phyloP scores from a whole-genome alignment of 2,888 invertebrate genomes.

The Trachelus tabidus region DNA sequence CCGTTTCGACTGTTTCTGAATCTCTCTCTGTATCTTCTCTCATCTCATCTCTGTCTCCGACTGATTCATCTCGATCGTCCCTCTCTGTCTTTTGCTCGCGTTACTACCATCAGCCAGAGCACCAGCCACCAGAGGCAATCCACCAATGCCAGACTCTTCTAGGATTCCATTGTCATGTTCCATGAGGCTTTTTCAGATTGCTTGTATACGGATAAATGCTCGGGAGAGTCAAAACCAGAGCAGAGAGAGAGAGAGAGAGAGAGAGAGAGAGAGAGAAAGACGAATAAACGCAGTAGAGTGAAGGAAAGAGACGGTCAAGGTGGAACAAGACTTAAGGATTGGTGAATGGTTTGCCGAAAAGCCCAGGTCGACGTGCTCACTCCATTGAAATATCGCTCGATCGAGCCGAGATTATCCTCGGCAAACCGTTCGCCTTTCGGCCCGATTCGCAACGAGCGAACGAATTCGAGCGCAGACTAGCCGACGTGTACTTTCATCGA shows the following conservation, averaged over 20 bases:
- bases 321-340: conserved; percentile 9
- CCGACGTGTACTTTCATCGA: background rate
- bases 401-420: background rate
- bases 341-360: conserved; percentile 20
- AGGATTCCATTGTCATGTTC: conserved; percentile 49
- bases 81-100: conserved; percentile 22
- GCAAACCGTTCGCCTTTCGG: background rate
- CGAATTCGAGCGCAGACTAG: background rate
- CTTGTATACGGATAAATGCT: conserved; percentile 15
- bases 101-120: background rate
- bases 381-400: background rate
- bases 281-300: conserved; percentile 18
- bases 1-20: conserved; percentile 26
- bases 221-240: conserved; percentile 28
- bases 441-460: background rate
- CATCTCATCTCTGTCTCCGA: conserved; percentile 34
- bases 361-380: conserved; percentile 15
- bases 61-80: conserved; percentile 26
- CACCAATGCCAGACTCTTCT: conserved; percentile 23
- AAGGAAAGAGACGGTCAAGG: conserved; percentile 19
- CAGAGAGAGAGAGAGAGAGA: conserved; percentile 17
- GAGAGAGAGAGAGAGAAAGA: conserved; percentile 15
- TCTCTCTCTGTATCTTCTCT: background rate
- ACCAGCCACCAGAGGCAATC: background rate
- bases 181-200: conserved; percentile 27